phyloP scores from a whole-genome alignment of 2,113 vertebrate species.

The Cygnus buccinator region DNA sequence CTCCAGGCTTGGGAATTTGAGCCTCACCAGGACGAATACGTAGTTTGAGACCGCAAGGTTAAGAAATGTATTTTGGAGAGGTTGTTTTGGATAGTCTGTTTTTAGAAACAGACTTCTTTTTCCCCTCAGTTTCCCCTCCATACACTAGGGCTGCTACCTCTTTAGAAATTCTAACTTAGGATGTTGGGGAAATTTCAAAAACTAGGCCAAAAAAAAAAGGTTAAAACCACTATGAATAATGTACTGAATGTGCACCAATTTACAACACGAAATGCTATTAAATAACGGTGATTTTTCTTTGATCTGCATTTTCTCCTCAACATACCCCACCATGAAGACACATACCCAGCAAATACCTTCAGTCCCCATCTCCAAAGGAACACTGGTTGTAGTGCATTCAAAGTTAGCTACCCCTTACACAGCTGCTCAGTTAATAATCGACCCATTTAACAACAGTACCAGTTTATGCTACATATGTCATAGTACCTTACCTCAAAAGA shows the following conservation, averaged over 20 bases:
- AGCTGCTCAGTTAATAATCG: slow-evolving; percentile 83
- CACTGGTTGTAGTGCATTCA: slow-evolving; percentile 70
- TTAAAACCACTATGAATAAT: neutral
- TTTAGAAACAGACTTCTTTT: neutral
- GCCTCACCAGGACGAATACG: neutral
- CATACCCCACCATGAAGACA: neutral
- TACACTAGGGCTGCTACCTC: neutral
- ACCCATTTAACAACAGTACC: slow-evolving; percentile 83
- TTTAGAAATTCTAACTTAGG: neutral
- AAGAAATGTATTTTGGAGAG: neutral
- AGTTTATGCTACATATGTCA: slow-evolving; percentile 90
- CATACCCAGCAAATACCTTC: neutral
- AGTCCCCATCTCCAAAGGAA: neutral
- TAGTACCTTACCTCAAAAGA: slow-evolving; percentile 78
- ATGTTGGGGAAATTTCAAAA: neutral
- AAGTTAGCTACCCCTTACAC: slow-evolving; percentile 79
- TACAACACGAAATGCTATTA: neutral
- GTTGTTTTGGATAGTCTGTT: neutral
- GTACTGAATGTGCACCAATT: fast-evolving
- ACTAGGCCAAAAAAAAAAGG: neutral
- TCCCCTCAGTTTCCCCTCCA: neutral
- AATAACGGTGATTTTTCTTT: neutral
- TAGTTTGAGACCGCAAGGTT: neutral
- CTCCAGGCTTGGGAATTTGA: fast-evolving
- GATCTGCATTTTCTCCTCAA: neutral